Evolutionary conservation across 2,888 invertebrate genomes (phyloP).

Genomic region (Lochmaea capreae): DNA sequence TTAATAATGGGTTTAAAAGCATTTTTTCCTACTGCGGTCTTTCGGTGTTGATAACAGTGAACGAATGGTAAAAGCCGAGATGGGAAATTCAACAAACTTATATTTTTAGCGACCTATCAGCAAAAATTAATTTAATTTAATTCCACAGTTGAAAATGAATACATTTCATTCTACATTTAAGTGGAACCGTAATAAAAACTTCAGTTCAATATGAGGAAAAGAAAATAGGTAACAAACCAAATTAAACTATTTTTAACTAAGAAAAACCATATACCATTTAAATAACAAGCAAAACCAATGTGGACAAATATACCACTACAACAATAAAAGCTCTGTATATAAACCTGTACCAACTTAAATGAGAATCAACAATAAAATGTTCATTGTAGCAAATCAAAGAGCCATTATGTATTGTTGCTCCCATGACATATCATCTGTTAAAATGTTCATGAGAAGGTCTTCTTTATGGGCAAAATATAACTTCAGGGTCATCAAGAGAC

Average conservation of each 20-base stretch:
- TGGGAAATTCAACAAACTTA: not conserved
- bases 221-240: no score
- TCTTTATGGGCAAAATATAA: conserved; percentile 38
- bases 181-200: no score
- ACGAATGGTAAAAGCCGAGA: conserved; percentile 8
- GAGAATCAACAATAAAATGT: not conserved
- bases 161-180: no score
- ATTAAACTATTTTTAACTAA: no score
- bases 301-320: no score
- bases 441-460: conserved; percentile 44
- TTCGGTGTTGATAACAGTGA: conserved; percentile 1
- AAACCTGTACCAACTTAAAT: no score
- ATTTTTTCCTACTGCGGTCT: conserved; percentile 17
- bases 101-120: not conserved
- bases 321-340: no score
- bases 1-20: conserved; percentile 31
- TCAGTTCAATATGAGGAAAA: no score
- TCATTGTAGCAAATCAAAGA: conserved; percentile 38
- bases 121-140: not conserved
- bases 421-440: conserved; percentile 28
- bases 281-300: no score
- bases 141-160: not conserved
- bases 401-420: conserved; percentile 31
- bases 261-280: no score
- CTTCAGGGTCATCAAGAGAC: conserved; percentile 47